Evolutionary conservation across 2,888 invertebrate species (phyloP), one percentile per base, ranked within the genome.

Genomic region (Neria commutata): DNA sequence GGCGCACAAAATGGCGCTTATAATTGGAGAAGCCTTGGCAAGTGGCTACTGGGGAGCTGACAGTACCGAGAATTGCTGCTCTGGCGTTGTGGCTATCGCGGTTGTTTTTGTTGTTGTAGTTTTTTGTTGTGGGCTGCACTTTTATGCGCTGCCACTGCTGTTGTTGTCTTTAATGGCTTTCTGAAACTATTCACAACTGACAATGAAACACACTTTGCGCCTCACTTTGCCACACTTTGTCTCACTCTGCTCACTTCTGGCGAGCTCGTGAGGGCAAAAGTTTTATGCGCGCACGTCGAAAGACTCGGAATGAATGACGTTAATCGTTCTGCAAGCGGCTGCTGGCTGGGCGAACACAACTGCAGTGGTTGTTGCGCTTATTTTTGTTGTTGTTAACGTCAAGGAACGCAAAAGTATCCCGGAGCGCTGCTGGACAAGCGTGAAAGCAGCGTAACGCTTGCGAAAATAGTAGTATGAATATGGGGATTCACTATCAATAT

Each of bases 371-470:
- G n/a, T n/a, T n/a, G n/a, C n/a, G n/a, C n/a, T n/a, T n/a, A n/a
- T n/a, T n/a, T n/a, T n/a, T n/a, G n/a, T n/a, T n/a, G n/a, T n/a
- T n/a, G n/a, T n/a, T n/a, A n/a, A n/a, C n/a, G 42, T 14, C 19
- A 42, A 42, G 42, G 42, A 42, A 42, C 42, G 42, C 42, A 5
- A 17, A 42, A 42, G 42, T 37, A 37, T n/a, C 42, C 17, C 42
- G 19, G 42, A 5, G 21, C 42, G 17, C 21, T 11, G 14, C 17
- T 21, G 42, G 21, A 19, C 42, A 6, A 42, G 19, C 42, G 42
- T 19, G 42, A 14, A n/a, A n/a, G n/a, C n/a, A n/a, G n/a, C n/a
- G n/a, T n/a, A n/a, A n/a, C n/a, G n/a, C n/a, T n/a, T n/a, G n/a
- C n/a, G n/a, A n/a, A n/a, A n/a, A n/a, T n/a, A n/a, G n/a, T n/a